phyloP scores from a whole-genome alignment of 1,140 invertebrate genomes.

The Akabosia matsudoensis region DNA sequence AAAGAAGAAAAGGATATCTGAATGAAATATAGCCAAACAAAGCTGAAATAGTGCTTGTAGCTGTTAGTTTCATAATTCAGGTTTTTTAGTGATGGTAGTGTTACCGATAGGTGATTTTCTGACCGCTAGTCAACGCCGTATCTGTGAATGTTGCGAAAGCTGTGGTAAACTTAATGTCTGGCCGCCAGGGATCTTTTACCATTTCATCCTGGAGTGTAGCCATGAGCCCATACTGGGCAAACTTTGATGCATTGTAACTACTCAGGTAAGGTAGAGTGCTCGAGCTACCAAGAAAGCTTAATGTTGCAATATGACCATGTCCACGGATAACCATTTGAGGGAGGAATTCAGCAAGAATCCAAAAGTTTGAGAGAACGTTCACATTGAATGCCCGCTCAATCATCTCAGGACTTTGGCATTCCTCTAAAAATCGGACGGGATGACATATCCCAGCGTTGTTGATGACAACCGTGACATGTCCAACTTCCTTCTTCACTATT shows the following conservation, averaged over 20 bases:
- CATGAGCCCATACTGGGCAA: conserved; percentile 60
- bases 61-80: not conserved
- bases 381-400: not conserved
- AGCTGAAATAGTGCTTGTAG: not conserved
- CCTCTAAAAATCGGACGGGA: not conserved
- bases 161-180: conserved; percentile 69
- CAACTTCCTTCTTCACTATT: conserved; percentile 15
- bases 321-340: not conserved
- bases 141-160: conserved; percentile 79
- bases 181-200: conserved; percentile 55
- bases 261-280: not conserved
- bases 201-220: conserved; percentile 68
- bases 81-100: not conserved
- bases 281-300: conserved; percentile 3
- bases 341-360: not conserved
- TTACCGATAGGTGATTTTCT: not conserved
- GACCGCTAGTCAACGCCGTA: conserved; percentile 67
- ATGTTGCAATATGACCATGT: conserved; percentile 10
- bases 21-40: not conserved
- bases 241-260: conserved; percentile 59
- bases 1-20: conserved; percentile 21
- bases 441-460: conserved; percentile 24
- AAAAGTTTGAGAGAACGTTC: conserved; percentile 14
- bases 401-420: not conserved
- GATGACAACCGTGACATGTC: conserved; percentile 21